A percentile compares a stretch with the other conserved stretches of the same genome.
These are phyloP conservation scores for Drosophila ananassae DNA, from an alignment of 1,140 invertebrate genomes.

Conservation along the genomic window DNA sequence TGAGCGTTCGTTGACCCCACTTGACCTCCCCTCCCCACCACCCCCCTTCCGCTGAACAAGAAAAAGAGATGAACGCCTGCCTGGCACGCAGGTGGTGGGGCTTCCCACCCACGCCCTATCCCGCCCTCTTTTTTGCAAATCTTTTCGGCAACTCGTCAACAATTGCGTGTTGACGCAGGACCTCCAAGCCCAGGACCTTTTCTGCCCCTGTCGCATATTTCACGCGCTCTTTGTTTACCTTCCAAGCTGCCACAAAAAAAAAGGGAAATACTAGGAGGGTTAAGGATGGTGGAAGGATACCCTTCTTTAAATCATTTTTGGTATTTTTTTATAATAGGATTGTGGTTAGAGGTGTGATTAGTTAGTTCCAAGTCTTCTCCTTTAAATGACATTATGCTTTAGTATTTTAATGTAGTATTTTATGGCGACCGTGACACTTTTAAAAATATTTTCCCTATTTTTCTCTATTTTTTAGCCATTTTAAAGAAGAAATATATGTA, in stretches of 20 bases:
- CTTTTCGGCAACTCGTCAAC: conserved; percentile 53
- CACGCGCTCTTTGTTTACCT: conserved; percentile 26
- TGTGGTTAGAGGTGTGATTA: no score
- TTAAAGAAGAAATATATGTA: no score
- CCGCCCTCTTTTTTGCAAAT: conserved; percentile 17
- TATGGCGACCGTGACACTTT: no score
- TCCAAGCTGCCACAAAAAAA: neutral
- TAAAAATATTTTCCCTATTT: no score
- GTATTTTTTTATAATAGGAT: no score
- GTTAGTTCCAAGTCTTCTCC: no score
- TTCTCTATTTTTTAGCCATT: no score
- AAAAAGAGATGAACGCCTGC: conserved; percentile 51
- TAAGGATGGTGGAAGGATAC: neutral
- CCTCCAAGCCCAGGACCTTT: conserved; percentile 1
- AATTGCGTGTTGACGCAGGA: conserved; percentile 60
- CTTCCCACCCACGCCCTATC: no score
- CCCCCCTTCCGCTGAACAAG: neutral
- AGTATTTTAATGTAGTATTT: no score
- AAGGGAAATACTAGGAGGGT: neutral
- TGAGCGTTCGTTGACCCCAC: conserved; percentile 58
- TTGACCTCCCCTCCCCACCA: neutral
- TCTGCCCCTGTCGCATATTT: conserved; percentile 36
- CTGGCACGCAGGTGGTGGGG: conserved; percentile 66
- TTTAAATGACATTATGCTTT: no score
- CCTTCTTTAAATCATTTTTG: neutral